Evolutionary conservation across 2,888 invertebrate genomes (phyloP).

Genomic region (Neuroscelio doddi): DNA sequence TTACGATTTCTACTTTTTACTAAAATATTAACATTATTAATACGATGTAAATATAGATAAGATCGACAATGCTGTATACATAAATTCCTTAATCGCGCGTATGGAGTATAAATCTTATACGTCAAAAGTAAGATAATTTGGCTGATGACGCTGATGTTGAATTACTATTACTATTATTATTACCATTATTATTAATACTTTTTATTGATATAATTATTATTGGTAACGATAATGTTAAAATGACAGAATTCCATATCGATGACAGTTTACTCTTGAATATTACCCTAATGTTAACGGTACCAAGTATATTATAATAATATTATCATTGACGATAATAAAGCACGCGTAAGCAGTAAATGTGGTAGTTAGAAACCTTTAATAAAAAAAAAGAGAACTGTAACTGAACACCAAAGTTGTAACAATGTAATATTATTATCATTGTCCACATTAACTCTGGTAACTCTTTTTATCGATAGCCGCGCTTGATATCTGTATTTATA

Average conservation of each 20-base stretch:
- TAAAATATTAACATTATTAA: slow-evolving; percentile 29
- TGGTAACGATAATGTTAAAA: slow-evolving; percentile 22
- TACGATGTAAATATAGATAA: slow-evolving; percentile 31
- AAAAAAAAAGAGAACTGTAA: slow-evolving; percentile 65
- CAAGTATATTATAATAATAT: slow-evolving; percentile 21
- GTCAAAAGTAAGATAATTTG: slow-evolving; percentile 20
- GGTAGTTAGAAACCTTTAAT: slow-evolving; percentile 47
- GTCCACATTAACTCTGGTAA: slow-evolving; percentile 31
- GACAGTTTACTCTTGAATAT: slow-evolving; percentile 36
- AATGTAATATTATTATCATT: slow-evolving; percentile 51
- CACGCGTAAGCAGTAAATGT: slow-evolving; percentile 51
- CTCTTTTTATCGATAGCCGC: slow-evolving; percentile 34
- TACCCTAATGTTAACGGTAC: slow-evolving; percentile 35
- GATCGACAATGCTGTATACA: slow-evolving; percentile 26
- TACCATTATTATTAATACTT: slow-evolving; percentile 20
- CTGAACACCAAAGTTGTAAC: slow-evolving; percentile 70
- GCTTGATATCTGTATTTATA: slow-evolving; percentile 27
- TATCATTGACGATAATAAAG: slow-evolving; percentile 35
- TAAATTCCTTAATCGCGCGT: slow-evolving; percentile 18
- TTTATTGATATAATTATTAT: slow-evolving; percentile 14
- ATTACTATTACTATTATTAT: slow-evolving; percentile 38
- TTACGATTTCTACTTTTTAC: slow-evolving; percentile 46
- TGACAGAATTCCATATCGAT: slow-evolving; percentile 40
- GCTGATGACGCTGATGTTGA: slow-evolving; percentile 24
- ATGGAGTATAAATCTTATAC: slow-evolving; percentile 16